These are phyloP conservation scores for Pituophis catenifer DNA, from an alignment of 2,113 vertebrate species.

Conservation along the genomic window DNA sequence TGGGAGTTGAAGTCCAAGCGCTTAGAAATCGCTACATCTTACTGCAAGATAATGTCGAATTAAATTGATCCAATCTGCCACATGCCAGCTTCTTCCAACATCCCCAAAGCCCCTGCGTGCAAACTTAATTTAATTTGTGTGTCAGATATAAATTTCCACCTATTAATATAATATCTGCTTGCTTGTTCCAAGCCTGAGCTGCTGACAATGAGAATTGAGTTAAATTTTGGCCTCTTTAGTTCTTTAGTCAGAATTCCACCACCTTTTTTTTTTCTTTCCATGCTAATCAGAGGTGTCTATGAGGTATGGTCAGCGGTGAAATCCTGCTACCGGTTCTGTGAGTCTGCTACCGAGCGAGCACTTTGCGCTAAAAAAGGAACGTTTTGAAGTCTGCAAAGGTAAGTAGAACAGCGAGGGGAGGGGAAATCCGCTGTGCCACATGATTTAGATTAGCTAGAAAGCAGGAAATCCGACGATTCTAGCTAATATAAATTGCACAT, in stretches of 20 bases:
- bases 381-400: no score
- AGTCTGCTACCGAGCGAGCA: no score
- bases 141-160: not conserved
- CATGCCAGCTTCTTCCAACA: not conserved
- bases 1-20: not conserved
- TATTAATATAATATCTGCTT: not conserved
- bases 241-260: not conserved
- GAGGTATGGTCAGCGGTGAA: not conserved
- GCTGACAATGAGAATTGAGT: not conserved
- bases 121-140: not conserved
- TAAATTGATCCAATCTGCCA: not conserved
- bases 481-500: no score
- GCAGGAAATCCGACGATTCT: no score
- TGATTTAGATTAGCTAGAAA: no score
- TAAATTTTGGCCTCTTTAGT: not conserved
- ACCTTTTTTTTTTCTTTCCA: not conserved
- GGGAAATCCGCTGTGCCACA: no score
- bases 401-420: no score
- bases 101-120: not conserved
- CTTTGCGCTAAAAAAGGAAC: no score
- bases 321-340: no score
- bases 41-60: not conserved
- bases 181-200: not conserved
- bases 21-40: not conserved
- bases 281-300: not conserved